Percentiles rank a stretch among this genome's conserved stretches.
phyloP scores from a whole-genome alignment of 1,140 invertebrate genomes.

The Calephelis virginiensis region DNA sequence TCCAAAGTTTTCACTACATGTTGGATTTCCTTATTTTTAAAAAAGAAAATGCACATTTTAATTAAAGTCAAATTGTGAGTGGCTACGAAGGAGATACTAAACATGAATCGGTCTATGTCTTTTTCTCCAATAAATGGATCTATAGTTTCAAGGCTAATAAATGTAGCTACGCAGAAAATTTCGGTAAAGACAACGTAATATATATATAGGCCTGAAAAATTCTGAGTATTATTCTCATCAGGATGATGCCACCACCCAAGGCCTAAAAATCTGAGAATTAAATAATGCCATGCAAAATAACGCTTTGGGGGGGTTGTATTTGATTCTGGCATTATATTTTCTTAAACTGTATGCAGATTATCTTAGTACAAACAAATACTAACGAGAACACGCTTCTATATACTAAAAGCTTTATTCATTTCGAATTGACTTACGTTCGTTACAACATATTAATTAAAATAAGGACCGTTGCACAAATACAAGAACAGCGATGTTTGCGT shows the following conservation, averaged over 20 bases:
- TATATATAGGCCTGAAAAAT: constrained; percentile 59
- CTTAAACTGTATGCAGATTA: too few species aligned
- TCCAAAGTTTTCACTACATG: constrained; percentile 58
- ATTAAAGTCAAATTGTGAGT: constrained; percentile 66
- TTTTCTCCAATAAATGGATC: constrained; percentile 69
- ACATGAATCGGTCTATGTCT: constrained; percentile 68
- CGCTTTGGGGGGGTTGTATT: constrained; percentile 31
- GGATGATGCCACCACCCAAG: constrained; percentile 74
- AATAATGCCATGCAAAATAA: constrained; percentile 57
- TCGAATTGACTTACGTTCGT: too few species aligned
- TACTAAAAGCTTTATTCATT: too few species aligned
- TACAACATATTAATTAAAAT: too few species aligned
- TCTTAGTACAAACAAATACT: too few species aligned
- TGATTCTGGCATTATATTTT: too few species aligned
- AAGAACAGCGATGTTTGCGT: too few species aligned
- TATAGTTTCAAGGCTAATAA: constrained; percentile 65
- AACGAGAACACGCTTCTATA: too few species aligned
- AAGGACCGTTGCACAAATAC: too few species aligned
- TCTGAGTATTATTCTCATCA: constrained; percentile 51
- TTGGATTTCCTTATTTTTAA: constrained; percentile 61
- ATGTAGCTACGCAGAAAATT: constrained; percentile 61
- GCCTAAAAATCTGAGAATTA: constrained; percentile 55
- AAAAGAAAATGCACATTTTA: constrained; percentile 66
- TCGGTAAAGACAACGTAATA: constrained; percentile 61
- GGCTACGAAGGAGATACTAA: constrained; percentile 67